Evolutionary conservation across 92 coral and sea anemone genomes (phyloP), one percentile per base, ranked within the genome.

Genomic region (Virgularia gustaviana): DNA sequence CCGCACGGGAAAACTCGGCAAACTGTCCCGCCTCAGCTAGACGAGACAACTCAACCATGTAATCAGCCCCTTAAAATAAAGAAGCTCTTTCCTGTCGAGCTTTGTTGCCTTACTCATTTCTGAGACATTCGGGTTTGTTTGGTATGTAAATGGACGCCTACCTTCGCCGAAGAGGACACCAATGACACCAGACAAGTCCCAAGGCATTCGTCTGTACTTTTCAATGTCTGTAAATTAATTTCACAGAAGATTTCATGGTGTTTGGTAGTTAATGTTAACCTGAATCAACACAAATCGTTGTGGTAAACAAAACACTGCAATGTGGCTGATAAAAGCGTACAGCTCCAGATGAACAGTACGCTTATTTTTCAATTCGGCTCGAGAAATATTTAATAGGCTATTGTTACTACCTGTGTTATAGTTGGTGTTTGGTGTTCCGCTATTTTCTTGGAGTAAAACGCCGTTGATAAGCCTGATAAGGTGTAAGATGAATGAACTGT

Each of bases 401-500:
- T 39, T 32, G 2, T 11, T 41, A 34, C 51, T 57, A 92, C 98
- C 96, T 92, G 94, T 23, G 98, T 85, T 6, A 86, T 79, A 20
- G 98, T 92, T 0, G 98, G 98, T 13, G 88, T 83, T 66, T 89
- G 98, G 62, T 92, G 98, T 36, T 92, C 96, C 29, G 87, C 34
- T 27, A 88, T 84, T 20, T 87, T 89, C 73, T 89, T 92, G 30
- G 90, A 92, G 59, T 92, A 94, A 77, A 81, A 92, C 33, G 84
- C 82, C 30, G 87, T 87, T 25, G 96, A 84, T 18, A 88, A 71
- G 47, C 83, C 95, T 86, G 30, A n/a, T 33, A 24, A 63, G 36
- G n/a, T n/a, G n/a, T n/a, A 20, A 66, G 16, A 52, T 37, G 36
- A n/a, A n/a, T n/a, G n/a, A n/a, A n/a, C n/a, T n/a, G n/a, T n/a